Percentiles rank a stretch among this genome's conserved stretches.
These are phyloP conservation scores for Babylonia areolata DNA, from an alignment of 1,140 invertebrate species.

Conservation along the genomic window DNA sequence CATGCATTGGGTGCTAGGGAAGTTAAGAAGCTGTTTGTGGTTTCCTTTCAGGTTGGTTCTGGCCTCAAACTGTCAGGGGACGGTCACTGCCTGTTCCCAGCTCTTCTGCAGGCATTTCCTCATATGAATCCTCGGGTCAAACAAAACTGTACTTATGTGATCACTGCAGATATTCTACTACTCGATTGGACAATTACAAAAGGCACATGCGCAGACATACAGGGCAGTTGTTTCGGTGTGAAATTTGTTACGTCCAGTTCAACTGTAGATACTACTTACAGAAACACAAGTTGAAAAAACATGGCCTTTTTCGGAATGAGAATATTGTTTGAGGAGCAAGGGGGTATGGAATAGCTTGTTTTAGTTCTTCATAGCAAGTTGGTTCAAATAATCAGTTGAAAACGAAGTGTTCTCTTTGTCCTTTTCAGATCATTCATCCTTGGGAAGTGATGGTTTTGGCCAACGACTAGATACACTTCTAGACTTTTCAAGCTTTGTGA, in stretches of 20 bases:
- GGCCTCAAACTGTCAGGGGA: neutral
- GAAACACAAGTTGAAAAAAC: conserved; percentile 24
- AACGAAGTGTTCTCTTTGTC: conserved; percentile 7
- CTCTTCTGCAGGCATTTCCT: neutral
- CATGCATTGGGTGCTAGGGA: neutral
- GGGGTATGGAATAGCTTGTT: neutral
- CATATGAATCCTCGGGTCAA: neutral
- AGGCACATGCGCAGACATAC: conserved; percentile 26
- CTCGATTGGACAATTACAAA: neutral
- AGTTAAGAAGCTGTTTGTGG: neutral
- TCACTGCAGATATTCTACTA: neutral
- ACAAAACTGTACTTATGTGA: neutral
- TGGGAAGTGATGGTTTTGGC: conserved; percentile 18
- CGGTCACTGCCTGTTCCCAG: neutral
- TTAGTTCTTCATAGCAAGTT: neutral
- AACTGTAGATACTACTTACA: conserved; percentile 29
- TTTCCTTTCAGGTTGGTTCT: conserved; percentile 22
- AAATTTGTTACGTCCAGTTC: conserved; percentile 14
- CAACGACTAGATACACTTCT: conserved; percentile 15
- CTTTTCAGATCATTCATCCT: conserved; percentile 18
- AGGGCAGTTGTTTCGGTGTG: conserved; percentile 21
- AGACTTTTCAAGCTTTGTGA: neutral
- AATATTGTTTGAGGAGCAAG: neutral
- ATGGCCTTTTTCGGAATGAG: neutral
- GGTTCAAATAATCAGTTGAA: too few relatives aligned